phyloP scores from a whole-genome alignment of 2,888 invertebrate genomes.

The Phasia obesa region DNA sequence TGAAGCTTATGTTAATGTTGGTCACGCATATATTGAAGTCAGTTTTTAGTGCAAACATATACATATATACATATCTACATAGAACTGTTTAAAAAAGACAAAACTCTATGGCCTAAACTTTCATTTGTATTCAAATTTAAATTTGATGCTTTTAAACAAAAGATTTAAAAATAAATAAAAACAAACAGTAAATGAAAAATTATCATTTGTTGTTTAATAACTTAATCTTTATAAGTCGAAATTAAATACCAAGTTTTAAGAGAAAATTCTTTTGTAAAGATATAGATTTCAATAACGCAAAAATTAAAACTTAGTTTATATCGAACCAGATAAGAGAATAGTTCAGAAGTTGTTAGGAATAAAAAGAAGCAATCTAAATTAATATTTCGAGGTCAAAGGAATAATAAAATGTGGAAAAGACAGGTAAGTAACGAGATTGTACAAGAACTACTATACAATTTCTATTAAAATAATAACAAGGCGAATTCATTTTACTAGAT shows the following conservation, averaged over 20 bases:
- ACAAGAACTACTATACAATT: not conserved
- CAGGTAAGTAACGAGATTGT: not conserved
- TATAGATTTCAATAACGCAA: not conserved
- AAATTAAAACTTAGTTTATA: constrained; percentile 48
- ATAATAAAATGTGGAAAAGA: not conserved
- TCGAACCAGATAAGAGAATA: constrained; percentile 12
- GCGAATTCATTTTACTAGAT: too few species aligned
- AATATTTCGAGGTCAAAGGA: not conserved
- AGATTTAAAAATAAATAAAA: constrained; percentile 20
- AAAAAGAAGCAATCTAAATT: not conserved
- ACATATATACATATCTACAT: not conserved
- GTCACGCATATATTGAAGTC: constrained; percentile 1
- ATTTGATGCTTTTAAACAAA: constrained; percentile 19
- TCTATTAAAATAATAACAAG: too few species aligned
- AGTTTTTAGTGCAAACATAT: too few species aligned
- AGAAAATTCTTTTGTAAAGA: not conserved
- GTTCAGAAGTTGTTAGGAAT: constrained; percentile 4
- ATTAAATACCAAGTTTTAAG: not conserved
- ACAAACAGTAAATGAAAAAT: constrained; percentile 23
- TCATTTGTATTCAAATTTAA: constrained; percentile 68
- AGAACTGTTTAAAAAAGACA: not conserved
- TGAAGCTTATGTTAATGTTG: constrained; percentile 54
- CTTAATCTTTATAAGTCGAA: not conserved
- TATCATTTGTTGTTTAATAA: constrained; percentile 32
- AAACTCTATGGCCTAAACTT: constrained; percentile 44